phyloP scores from a whole-genome alignment of 2,888 invertebrate species.

The Oscheius sp. region DNA sequence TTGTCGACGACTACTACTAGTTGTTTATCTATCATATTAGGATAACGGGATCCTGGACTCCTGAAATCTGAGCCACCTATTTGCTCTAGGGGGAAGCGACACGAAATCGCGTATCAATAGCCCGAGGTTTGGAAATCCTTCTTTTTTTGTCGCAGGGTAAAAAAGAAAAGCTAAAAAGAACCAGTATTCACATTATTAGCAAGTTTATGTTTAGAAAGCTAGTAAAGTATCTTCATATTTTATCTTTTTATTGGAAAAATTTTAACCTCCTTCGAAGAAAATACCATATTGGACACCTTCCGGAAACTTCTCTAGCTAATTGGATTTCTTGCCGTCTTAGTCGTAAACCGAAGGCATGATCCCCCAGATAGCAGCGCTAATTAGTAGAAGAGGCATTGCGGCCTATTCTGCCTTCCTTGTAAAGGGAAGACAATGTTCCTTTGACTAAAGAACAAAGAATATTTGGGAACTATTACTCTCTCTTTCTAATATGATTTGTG shows the following conservation, averaged over 20 bases:
- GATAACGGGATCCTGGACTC: slow-evolving; percentile 26
- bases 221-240: too few species aligned
- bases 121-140: too few species aligned
- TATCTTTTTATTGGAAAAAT: too few species aligned
- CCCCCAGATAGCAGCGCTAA: slow-evolving; percentile 31
- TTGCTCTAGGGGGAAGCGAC: slow-evolving; percentile 15
- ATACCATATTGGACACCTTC: too few species aligned
- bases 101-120: slow-evolving; percentile 24
- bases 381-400: slow-evolving; percentile 22
- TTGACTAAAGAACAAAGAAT: too few species aligned
- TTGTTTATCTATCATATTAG: slow-evolving; percentile 26
- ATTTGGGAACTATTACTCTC: background rate
- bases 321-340: slow-evolving; percentile 25
- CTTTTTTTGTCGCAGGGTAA: too few species aligned
- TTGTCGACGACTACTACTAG: background rate
- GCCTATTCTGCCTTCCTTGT: slow-evolving; percentile 13
- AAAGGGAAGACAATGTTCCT: slow-evolving; percentile 18
- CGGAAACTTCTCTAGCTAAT: slow-evolving; percentile 19
- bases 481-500: too few species aligned
- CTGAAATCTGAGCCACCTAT: slow-evolving; percentile 26
- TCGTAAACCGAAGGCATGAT: slow-evolving; percentile 31
- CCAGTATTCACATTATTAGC: too few species aligned
- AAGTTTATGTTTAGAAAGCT: too few species aligned
- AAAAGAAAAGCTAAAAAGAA: too few species aligned
- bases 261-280: background rate